Evolutionary conservation across 1,140 invertebrate species (phyloP).

Genomic region (Carcinoscorpius rotundicauda): DNA sequence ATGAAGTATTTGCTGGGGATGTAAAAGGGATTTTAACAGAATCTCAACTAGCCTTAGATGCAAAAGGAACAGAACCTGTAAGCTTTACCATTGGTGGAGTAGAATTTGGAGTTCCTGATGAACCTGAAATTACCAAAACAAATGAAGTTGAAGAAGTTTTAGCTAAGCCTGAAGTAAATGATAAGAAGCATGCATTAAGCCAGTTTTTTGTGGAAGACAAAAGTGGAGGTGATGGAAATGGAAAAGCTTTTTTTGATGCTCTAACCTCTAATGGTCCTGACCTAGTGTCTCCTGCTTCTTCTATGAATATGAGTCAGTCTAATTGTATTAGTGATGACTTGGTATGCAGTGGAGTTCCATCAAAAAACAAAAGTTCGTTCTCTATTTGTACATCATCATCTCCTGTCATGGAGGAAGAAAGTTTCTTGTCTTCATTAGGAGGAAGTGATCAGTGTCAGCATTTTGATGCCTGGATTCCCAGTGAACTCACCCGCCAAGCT

Average conservation of each 20-base stretch:
- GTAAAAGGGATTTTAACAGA: neutral
- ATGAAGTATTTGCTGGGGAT: neutral
- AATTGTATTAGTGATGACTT: neutral
- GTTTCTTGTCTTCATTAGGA: no score
- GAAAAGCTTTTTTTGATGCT: constrained; percentile 21
- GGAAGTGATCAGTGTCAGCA: neutral
- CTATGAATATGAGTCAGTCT: neutral
- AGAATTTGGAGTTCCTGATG: no score
- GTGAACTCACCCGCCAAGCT: constrained; percentile 47
- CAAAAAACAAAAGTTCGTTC: neutral
- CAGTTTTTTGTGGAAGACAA: neutral
- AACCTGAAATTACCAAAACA: neutral
- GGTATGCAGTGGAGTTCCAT: neutral
- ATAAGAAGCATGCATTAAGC: neutral
- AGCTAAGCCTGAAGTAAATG: no score
- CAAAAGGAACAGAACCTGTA: neutral
- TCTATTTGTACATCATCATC: neutral
- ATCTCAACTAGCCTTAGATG: neutral
- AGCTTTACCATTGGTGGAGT: neutral
- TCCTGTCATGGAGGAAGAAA: neutral
- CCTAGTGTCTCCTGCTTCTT: no score
- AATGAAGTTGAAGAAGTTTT: no score
- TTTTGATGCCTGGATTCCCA: constrained; percentile 38
- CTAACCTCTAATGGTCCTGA: neutral
- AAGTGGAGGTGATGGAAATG: neutral